Conservation (phyloP, 2,797 vertebrate genomes). For the Spheniscus humboldti region DNA sequence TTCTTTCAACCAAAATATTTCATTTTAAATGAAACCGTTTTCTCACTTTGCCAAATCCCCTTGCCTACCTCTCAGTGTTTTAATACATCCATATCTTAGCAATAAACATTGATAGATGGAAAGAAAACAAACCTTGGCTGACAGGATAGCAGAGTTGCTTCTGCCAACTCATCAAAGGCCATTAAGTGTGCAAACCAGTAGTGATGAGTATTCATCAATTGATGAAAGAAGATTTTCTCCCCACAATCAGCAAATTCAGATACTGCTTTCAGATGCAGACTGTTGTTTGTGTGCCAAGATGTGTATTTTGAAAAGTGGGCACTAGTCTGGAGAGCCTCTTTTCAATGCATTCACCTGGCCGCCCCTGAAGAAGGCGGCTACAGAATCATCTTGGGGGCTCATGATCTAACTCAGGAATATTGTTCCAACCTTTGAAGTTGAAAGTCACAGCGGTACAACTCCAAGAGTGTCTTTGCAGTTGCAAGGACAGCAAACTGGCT, state of each 20-base stretch:
- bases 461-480: no score
- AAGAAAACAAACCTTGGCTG: neutral
- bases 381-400: neutral
- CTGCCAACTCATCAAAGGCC: neutral
- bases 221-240: neutral
- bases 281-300: neutral
- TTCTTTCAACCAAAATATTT: neutral
- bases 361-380: neutral
- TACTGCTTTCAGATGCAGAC: neutral
- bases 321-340: neutral
- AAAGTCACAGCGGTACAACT: neutral
- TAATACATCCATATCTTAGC: neutral
- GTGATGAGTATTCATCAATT: neutral
- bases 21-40: neutral
- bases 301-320: neutral
- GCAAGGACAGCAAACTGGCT: fast-evolving
- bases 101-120: neutral
- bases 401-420: neutral
- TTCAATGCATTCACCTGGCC: neutral
- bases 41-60: neutral
- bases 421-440: neutral
- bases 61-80: neutral
- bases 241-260: neutral
- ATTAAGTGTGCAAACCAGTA: neutral
- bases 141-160: neutral